Evolutionary conservation across 2,888 invertebrate species (phyloP).

Genomic region (Euspilapteryx auroguttella): DNA sequence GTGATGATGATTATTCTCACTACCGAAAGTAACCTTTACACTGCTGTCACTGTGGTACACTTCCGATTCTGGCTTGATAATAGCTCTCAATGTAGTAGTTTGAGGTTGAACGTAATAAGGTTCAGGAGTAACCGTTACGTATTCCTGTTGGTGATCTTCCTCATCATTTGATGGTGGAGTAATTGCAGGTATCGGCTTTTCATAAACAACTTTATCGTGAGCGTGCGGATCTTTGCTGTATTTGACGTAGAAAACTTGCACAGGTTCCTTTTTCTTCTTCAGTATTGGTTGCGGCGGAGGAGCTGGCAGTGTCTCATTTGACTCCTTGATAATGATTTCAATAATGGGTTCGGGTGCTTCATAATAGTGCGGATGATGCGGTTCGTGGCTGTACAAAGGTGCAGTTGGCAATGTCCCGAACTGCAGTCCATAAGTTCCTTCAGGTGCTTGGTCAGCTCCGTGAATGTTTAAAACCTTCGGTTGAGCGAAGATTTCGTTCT

Average conservation of each 20-base stretch:
- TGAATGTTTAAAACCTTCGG: constrained; percentile 43
- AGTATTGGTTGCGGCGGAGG: constrained; percentile 55
- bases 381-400: constrained; percentile 47
- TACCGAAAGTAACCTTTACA: constrained; percentile 81
- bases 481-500: constrained; percentile 50
- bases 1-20: constrained; percentile 52
- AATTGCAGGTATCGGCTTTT: constrained; percentile 78
- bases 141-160: constrained; percentile 61
- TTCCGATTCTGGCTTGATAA: constrained; percentile 86
- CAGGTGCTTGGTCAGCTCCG: constrained; percentile 39
- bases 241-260: constrained; percentile 89
- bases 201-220: constrained; percentile 75
- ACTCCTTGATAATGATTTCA: constrained; percentile 90
- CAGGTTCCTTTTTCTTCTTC: constrained; percentile 73
- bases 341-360: constrained; percentile 88
- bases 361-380: constrained; percentile 57
- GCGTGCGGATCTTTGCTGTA: constrained; percentile 83
- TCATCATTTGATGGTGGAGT: constrained; percentile 71
- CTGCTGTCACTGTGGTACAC: constrained; percentile 79
- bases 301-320: constrained; percentile 77
- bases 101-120: constrained; percentile 57
- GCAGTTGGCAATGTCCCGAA: constrained; percentile 43
- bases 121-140: constrained; percentile 57
- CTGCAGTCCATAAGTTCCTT: constrained; percentile 47
- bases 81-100: constrained; percentile 79